Evolutionary conservation across 1,140 invertebrate genomes (phyloP), one percentile per base, ranked within the genome.

Genomic region (Stratiolaelaps scimitus): DNA sequence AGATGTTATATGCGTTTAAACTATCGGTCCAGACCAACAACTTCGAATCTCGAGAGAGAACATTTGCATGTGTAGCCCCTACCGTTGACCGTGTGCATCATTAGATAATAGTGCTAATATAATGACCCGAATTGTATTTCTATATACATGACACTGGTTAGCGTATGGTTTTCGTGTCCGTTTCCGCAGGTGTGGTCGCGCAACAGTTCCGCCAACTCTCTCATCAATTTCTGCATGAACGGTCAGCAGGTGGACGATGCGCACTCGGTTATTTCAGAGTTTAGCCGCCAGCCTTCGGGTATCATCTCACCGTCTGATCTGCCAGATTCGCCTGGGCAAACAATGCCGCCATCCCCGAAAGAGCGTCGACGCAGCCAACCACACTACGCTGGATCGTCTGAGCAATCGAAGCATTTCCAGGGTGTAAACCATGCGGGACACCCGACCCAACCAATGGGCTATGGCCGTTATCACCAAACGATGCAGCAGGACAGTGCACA

Each of bases 301-400:
- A 17, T 60, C 4, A 60, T 60, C 13, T 60, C 53, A 29, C 53
- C 53, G 2, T 60, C 53, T 26, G 53, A 60, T 34, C 23, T 60
- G 4, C 53, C 53, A 2, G 53, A 60, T 23, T 60, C 53, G 1
- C 53, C 53, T 5, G 53, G 53, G 26, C 53, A 60, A 34, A 60
- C 53, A 1, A 60, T 60, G 53, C 53, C 53, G 17, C 53, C 53
- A n/a, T 60, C 53, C 2, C 53, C 53, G 23, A 60, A 60, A 26
- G 53, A 60, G 15, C 20, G 53, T 20, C 53, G 53, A 6, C 53
- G 34, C 34, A 40, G 10, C 34, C 34, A 40, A 40, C 34, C 4
- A 6, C 34, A 40, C 34, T 40, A 40, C 34, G 10, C 34, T 4
- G 34, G 34, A 40, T 40, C 34, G 4, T 40, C 34, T 6, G 34